Percentiles rank a stretch among this genome's conserved stretches.
Evolutionary conservation across 1,140 invertebrate species (phyloP).

Genomic region (Holcopasites calliopsidis): DNA sequence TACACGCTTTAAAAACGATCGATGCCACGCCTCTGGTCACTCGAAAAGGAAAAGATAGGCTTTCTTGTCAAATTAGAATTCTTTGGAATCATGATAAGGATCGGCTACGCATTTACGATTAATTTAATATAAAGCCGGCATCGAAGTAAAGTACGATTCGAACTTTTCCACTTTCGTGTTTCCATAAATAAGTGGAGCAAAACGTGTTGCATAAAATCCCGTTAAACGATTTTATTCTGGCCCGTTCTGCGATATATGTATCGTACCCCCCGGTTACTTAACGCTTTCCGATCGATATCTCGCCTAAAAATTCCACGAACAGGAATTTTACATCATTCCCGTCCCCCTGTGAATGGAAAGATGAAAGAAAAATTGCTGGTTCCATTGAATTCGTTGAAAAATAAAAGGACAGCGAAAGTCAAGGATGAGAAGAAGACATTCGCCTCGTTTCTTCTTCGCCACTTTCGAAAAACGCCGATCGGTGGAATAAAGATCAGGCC

Average conservation of each 20-base stretch:
- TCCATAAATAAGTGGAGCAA: background rate
- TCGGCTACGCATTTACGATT: no score
- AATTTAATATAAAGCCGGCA: no score
- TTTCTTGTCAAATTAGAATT: no score
- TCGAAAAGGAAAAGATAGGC: no score
- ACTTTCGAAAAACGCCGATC: background rate
- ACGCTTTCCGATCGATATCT: background rate
- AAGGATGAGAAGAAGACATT: background rate
- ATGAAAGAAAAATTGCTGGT: no score
- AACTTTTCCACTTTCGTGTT: background rate
- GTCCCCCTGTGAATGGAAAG: no score
- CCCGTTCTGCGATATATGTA: background rate
- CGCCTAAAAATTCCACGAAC: background rate
- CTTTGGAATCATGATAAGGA: no score
- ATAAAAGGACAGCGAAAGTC: no score
- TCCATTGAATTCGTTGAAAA: no score
- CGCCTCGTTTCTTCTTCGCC: background rate
- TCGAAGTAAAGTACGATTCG: no score
- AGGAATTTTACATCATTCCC: background rate
- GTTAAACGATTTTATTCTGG: background rate
- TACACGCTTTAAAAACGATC: conserved; percentile 46
- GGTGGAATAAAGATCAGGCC: background rate
- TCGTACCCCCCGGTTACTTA: background rate
- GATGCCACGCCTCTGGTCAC: conserved; percentile 22
- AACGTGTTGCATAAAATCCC: background rate